Evolutionary conservation across 2,113 vertebrate genomes (phyloP).

Genomic region (Clarias magur): DNA sequence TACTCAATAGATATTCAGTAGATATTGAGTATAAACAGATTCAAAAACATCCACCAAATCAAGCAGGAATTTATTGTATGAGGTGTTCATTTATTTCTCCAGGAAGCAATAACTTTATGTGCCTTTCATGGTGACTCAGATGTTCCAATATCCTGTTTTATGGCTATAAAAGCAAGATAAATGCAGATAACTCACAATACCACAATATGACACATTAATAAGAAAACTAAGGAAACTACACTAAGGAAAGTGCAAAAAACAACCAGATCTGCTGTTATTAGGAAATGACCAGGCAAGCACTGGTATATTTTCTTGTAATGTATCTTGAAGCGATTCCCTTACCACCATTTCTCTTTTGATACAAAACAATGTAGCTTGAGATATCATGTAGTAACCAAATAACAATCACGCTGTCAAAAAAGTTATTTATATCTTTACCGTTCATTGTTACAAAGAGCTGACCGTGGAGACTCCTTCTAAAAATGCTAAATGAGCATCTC

Average conservation of each 20-base stretch:
- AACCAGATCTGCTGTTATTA: background rate
- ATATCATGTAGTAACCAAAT: background rate
- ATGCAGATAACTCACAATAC: background rate
- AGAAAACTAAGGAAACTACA: background rate
- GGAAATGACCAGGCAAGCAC: background rate
- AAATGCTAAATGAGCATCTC: background rate
- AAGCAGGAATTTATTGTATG: conserved; percentile 56
- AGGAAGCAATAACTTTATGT: conserved; percentile 52
- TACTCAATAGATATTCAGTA: background rate
- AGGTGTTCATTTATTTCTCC: conserved; percentile 63
- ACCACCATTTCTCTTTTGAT: background rate
- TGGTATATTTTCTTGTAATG: background rate
- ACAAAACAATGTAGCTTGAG: background rate
- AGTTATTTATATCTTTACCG: background rate
- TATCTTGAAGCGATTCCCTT: background rate
- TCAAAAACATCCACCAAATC: conserved; percentile 53
- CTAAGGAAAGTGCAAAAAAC: background rate
- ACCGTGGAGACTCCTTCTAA: background rate
- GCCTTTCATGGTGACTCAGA: conserved; percentile 61
- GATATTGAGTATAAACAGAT: background rate
- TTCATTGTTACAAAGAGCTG: background rate
- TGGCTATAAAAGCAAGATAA: background rate
- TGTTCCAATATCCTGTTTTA: conserved; percentile 37
- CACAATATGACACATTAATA: background rate
- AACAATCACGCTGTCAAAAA: background rate